These are phyloP conservation scores for Caretta caretta DNA, from an alignment of 2,113 vertebrate species.

Conservation along the genomic window DNA sequence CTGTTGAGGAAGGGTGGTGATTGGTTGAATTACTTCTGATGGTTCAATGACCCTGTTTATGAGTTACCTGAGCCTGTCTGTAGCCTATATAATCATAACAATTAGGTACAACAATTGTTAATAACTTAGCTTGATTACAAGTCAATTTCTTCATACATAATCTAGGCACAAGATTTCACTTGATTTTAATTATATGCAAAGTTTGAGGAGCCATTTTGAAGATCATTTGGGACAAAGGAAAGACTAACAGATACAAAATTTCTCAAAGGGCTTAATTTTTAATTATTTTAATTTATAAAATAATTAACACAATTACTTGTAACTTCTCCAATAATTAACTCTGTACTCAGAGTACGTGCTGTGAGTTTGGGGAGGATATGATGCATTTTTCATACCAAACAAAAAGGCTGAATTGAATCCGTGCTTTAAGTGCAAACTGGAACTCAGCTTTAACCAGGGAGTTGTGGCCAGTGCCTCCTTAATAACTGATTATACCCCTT, in stretches of 20 bases:
- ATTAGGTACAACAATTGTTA: background rate
- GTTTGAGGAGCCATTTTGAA: background rate
- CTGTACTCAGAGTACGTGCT: background rate
- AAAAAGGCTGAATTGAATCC: background rate
- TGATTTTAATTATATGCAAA: background rate
- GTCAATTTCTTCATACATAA: background rate
- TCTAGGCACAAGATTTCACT: background rate
- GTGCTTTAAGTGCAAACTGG: background rate
- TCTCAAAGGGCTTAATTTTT: background rate
- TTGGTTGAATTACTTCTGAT: background rate
- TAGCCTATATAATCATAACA: background rate
- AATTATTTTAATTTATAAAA: background rate
- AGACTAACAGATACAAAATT: background rate
- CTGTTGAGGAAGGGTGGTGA: background rate
- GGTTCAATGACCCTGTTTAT: background rate
- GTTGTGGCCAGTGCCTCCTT: background rate
- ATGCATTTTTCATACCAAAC: background rate
- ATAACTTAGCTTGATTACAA: background rate
- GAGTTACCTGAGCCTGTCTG: background rate
- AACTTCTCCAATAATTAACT: background rate
- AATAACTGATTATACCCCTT: background rate
- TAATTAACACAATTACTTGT: background rate
- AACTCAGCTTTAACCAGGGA: background rate
- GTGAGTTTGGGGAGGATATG: background rate
- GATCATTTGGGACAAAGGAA: background rate